Evolutionary conservation across 2,888 invertebrate species (phyloP).

Genomic region (Nebria brevicollis): DNA sequence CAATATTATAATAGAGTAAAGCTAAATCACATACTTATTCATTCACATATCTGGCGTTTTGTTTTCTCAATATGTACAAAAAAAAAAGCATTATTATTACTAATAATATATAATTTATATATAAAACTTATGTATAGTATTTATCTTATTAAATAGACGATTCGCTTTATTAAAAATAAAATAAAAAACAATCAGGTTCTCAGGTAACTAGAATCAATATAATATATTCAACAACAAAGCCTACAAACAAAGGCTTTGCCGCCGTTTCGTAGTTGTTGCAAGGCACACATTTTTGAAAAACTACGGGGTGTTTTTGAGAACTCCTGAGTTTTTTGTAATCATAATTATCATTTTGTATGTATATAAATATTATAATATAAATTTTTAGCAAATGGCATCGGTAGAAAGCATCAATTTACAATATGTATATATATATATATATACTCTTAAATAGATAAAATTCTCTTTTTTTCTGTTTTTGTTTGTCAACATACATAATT

Average conservation of each 20-base stretch:
- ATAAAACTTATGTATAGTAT: constrained; percentile 4
- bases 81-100: constrained; percentile 32
- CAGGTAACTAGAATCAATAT: constrained; percentile 37
- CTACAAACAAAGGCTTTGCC: background rate
- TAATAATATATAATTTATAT: constrained; percentile 34
- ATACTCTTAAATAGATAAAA: background rate
- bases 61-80: constrained; percentile 35
- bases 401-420: background rate
- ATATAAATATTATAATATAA: constrained; percentile 12
- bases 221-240: background rate
- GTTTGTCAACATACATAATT: constrained; percentile 41
- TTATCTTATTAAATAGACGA: constrained; percentile 8
- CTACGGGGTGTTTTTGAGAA: constrained; percentile 22
- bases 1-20: constrained; percentile 45
- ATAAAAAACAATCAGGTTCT: constrained; percentile 38
- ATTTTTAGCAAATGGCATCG: constrained; percentile 16
- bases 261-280: background rate
- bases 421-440: constrained; percentile 7
- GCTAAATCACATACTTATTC: constrained; percentile 44
- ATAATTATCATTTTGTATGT: background rate
- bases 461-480: background rate
- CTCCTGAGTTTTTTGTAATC: constrained; percentile 31
- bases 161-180: constrained; percentile 26
- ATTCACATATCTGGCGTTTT: constrained; percentile 34
- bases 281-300: constrained; percentile 10